A percentile compares a stretch with the other conserved stretches of the same genome.
phyloP scores from a whole-genome alignment of 2,888 invertebrate species.

The Pyrrhopygopsis socrates region DNA sequence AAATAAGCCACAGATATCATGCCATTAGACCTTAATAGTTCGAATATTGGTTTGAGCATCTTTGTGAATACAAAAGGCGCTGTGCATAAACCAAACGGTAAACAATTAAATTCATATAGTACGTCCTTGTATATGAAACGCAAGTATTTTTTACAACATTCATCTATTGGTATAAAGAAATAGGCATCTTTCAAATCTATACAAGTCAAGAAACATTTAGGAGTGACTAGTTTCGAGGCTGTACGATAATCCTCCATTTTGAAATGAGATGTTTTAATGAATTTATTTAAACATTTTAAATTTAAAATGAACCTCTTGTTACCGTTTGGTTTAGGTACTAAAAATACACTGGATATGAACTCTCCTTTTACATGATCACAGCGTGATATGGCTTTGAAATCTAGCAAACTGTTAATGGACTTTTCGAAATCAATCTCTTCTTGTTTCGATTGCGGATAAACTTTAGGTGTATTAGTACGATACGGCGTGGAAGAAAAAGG shows the following conservation, averaged over 20 bases:
- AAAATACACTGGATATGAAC: conserved; percentile 55
- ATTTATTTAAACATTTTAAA: conserved; percentile 69
- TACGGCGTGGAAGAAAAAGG: background rate
- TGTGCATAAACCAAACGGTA: conserved; percentile 73
- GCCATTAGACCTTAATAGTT: background rate
- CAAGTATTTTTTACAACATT: conserved; percentile 63
- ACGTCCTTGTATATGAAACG: conserved; percentile 43
- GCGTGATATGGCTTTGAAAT: conserved; percentile 32
- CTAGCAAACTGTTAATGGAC: conserved; percentile 29
- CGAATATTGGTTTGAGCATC: conserved; percentile 47
- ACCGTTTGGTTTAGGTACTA: conserved; percentile 65
- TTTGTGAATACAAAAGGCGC: conserved; percentile 67
- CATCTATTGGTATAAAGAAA: conserved; percentile 45
- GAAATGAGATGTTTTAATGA: conserved; percentile 56
- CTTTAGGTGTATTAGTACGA: background rate
- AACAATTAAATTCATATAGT: conserved; percentile 72
- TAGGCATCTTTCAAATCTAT: conserved; percentile 70
- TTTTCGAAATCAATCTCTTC: background rate
- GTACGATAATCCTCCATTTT: conserved; percentile 76
- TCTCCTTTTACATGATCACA: conserved; percentile 24
- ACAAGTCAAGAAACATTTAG: conserved; percentile 50
- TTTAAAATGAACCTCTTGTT: conserved; percentile 62
- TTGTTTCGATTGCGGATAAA: background rate
- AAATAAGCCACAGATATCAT: conserved; percentile 10
- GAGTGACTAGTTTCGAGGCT: conserved; percentile 41